Conservation (phyloP, 2,113 vertebrate species). For the Neolamprologus sp. region DNA sequence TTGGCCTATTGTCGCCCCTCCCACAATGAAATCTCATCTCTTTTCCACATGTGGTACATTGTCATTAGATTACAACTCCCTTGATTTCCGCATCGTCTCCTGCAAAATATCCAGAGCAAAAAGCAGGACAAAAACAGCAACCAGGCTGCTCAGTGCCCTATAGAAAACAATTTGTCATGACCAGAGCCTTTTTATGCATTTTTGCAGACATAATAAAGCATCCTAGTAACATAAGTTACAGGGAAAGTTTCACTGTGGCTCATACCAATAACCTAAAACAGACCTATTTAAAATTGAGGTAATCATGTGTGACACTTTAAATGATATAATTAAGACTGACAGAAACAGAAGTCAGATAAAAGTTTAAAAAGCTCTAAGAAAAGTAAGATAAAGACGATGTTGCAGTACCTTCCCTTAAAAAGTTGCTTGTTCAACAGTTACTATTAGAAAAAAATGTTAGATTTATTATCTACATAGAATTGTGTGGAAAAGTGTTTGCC, state of each 20-base stretch:
- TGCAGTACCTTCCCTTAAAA: background rate
- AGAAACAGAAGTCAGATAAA: background rate
- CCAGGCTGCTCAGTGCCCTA: background rate
- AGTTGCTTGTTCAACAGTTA: background rate
- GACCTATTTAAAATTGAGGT: background rate
- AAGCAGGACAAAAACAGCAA: background rate
- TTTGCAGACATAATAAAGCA: background rate
- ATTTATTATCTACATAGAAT: background rate
- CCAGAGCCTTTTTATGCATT: background rate
- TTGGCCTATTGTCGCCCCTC: conserved; percentile 8
- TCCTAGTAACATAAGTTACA: background rate
- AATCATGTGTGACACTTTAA: background rate
- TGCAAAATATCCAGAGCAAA: conserved; percentile 25
- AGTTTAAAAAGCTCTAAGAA: background rate
- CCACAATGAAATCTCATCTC: conserved; percentile 30
- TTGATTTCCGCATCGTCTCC: conserved; percentile 21
- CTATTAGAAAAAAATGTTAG: background rate
- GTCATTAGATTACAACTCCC: conserved; percentile 50
- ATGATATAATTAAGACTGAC: background rate
- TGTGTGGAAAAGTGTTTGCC: background rate
- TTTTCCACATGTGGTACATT: conserved; percentile 33
- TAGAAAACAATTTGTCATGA: conserved; percentile 10
- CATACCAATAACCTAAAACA: background rate
- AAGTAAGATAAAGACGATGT: background rate
- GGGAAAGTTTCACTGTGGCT: background rate